Percentiles rank a stretch among this genome's conserved stretches.
phyloP scores from a whole-genome alignment of 2,113 vertebrate species.

The Burhinus bistriatus region DNA sequence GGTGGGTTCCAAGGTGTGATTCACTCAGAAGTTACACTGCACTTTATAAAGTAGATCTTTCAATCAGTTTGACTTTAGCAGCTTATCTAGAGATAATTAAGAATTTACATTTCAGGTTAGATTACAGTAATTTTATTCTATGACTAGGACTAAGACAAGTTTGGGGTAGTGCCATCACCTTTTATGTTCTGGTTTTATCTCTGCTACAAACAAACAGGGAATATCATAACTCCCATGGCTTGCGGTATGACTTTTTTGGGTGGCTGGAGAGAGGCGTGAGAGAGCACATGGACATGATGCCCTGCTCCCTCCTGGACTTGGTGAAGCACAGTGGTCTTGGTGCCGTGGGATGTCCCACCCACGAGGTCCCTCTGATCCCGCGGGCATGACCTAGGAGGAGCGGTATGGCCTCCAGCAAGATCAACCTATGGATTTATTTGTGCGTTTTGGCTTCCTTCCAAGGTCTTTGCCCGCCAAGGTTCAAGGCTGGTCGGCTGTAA shows the following conservation, averaged over 20 bases:
- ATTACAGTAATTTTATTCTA: neutral
- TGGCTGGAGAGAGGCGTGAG: neutral
- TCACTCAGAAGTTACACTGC: neutral
- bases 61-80: neutral
- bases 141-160: neutral
- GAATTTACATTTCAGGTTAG: neutral
- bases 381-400: neutral
- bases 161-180: neutral
- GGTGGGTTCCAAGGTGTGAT: neutral
- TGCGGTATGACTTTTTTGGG: neutral
- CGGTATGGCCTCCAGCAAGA: neutral
- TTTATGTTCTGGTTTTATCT: neutral
- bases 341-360: neutral
- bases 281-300: neutral
- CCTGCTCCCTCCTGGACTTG: accelerated
- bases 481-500: neutral
- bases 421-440: neutral
- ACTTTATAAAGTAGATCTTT: neutral
- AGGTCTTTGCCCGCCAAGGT: neutral
- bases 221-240: accelerated
- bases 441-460: neutral
- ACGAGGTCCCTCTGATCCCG: accelerated
- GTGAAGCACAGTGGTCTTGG: neutral
- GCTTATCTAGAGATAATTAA: neutral
- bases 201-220: too few relatives aligned